Evolutionary conservation across 2,888 invertebrate genomes (phyloP), one percentile per base, ranked within the genome.

Genomic region (Yponomeuta malinellus): DNA sequence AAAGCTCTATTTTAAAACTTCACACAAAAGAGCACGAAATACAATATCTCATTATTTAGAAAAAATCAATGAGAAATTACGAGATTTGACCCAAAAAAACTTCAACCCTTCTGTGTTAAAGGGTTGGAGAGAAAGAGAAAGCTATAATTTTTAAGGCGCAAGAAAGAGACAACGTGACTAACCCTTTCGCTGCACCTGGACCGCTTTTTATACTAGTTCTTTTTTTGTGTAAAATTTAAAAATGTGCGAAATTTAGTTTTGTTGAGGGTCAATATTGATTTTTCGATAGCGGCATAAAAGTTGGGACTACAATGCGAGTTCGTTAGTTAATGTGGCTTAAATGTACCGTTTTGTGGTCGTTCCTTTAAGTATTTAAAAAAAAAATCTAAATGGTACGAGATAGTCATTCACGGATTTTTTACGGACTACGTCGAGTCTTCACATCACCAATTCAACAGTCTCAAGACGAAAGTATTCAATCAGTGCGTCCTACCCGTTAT

Each of bases 181-280:
- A 91, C 91, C 91, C 91, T 91, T 92, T 88, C 73, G 76, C 80
- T 78, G 87, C 91, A 91, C 89, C 91, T 92, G 91, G 91, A 82
- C 81, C 73, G 77, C 78, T 87, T 88, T 87, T 86, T 85, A 73
- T 77, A 29, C 71, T 66, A 59, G 73, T 76, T 79, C 79, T 83
- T 88, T 89, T 85, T 86, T 83, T 83, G 80, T 83, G 69, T 78
- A 77, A 85, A 87, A 84, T 86, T 88, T 87, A 76, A 87, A 90
- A 91, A 90, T 87, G 87, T 90, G 91, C 90, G 86, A 90, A 89
- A 87, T 89, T 88, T 84, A 77, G 74, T 84, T 82, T 83, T 87
- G 82, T 88, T 84, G 77, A 74, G 82, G 85, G 84, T 90, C 90
- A 92, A 92, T 90, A 92, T 91, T 92, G 89, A 88, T 90, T 92